Conservation (phyloP, 2,888 invertebrate genomes). For the Tenthredo livida region DNA sequence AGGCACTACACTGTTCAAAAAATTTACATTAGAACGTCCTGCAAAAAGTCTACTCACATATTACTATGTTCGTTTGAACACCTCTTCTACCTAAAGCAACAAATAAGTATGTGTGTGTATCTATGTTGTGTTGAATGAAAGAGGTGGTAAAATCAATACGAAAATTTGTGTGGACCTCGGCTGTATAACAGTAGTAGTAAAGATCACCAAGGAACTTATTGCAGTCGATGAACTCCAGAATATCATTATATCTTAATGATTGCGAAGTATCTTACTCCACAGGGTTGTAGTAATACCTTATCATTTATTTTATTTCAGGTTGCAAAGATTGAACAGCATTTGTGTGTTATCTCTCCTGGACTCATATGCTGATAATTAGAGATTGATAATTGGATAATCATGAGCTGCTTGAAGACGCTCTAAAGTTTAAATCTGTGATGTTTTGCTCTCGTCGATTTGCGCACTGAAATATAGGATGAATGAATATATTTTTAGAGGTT, state of each 20-base stretch:
- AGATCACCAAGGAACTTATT: neutral
- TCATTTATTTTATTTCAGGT: neutral
- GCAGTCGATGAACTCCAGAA: slow-evolving; percentile 16
- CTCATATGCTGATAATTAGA: neutral
- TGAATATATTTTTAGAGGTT: neutral
- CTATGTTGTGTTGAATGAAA: neutral
- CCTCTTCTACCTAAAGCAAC: neutral
- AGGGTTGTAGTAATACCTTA: neutral
- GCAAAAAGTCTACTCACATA: neutral
- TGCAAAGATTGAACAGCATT: neutral
- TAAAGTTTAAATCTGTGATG: neutral
- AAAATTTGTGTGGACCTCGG: neutral
- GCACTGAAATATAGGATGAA: neutral
- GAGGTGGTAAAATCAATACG: neutral
- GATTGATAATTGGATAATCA: neutral
- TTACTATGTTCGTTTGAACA: neutral
- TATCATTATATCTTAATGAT: neutral
- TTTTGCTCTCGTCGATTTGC: neutral
- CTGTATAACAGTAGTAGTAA: neutral
- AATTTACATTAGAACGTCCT: neutral
- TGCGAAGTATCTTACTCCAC: neutral
- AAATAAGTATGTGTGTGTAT: neutral
- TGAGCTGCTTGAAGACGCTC: neutral
- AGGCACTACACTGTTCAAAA: neutral
- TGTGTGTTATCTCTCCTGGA: neutral